These are phyloP conservation scores for Anser brachyrhynchus DNA, from an alignment of 2,113 vertebrate genomes.

Conservation along the genomic window DNA sequence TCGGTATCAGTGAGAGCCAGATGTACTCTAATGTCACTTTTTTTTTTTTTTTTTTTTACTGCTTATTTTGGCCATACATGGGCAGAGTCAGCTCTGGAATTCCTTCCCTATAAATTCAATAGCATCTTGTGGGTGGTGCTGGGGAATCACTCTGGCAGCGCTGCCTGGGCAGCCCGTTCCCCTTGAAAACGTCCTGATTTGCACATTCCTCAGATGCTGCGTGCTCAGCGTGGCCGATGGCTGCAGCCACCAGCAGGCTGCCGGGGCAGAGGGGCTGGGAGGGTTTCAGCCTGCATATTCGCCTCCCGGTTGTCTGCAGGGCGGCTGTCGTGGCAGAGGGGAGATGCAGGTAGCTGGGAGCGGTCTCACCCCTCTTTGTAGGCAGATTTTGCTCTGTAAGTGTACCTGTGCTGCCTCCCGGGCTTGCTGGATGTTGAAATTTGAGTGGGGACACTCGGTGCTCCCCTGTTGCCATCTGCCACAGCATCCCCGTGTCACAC, in stretches of 20 bases:
- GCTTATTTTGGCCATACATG: constrained; percentile 68
- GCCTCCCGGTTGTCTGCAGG: not conserved
- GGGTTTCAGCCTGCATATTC: not conserved
- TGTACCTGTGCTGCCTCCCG: not conserved
- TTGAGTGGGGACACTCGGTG: not conserved
- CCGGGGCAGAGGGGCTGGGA: not conserved
- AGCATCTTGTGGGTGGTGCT: constrained; percentile 53
- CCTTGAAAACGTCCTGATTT: constrained; percentile 2
- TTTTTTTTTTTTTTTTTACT: not conserved
- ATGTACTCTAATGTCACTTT: not conserved
- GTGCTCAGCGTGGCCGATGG: not conserved
- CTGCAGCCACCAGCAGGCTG: not conserved
- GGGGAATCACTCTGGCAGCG: constrained; percentile 5
- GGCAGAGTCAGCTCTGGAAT: constrained; percentile 66
- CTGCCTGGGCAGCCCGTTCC: not conserved
- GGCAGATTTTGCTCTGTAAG: not conserved
- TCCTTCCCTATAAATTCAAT: constrained; percentile 56
- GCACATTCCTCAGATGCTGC: constrained; percentile 52
- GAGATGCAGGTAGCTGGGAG: not conserved
- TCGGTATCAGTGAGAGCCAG: not conserved
- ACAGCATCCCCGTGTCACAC: rapidly evolving
- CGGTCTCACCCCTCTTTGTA: not conserved
- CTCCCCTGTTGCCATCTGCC: rapidly evolving
- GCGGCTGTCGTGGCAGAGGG: not conserved
- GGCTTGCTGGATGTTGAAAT: not conserved